These are phyloP conservation scores for Cyclura pinguis DNA, from an alignment of 2,797 vertebrate species.

Conservation along the genomic window DNA sequence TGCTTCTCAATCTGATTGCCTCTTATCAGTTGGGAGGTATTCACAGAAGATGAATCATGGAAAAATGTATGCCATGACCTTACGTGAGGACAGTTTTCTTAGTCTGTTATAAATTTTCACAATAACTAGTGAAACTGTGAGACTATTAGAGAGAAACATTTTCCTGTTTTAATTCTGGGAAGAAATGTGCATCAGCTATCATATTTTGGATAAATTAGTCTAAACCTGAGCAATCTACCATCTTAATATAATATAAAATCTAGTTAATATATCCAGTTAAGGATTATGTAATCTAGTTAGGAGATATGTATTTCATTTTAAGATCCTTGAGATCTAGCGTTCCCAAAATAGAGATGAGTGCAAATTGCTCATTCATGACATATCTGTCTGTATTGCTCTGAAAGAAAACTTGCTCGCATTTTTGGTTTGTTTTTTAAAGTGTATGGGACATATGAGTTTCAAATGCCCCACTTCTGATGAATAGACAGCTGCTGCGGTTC, in stretches of 20 bases:
- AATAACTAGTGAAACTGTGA: neutral
- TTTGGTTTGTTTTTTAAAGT: slow-evolving; percentile 44
- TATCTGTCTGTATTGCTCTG: neutral
- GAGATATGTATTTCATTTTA: neutral
- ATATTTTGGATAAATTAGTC: neutral
- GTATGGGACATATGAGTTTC: slow-evolving; percentile 40
- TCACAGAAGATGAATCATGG: neutral
- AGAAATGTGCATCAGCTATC: neutral
- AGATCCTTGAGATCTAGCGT: slow-evolving; percentile 32
- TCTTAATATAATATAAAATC: neutral
- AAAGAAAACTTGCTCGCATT: slow-evolving; percentile 8
- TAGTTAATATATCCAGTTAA: too few species aligned
- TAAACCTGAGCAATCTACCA: neutral
- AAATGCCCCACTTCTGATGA: slow-evolving; percentile 76
- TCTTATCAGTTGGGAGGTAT: neutral
- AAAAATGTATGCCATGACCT: neutral
- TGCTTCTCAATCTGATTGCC: neutral
- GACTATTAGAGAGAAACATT: neutral
- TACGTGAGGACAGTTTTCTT: neutral
- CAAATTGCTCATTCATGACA: neutral
- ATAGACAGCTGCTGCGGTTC: slow-evolving; percentile 78
- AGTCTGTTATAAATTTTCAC: neutral
- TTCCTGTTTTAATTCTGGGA: neutral
- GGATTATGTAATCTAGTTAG: too few species aligned
- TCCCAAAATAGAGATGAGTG: slow-evolving; percentile 8